These are phyloP conservation scores for Sarcophaga carnaria DNA, from an alignment of 2,888 invertebrate genomes.

Conservation along the genomic window DNA sequence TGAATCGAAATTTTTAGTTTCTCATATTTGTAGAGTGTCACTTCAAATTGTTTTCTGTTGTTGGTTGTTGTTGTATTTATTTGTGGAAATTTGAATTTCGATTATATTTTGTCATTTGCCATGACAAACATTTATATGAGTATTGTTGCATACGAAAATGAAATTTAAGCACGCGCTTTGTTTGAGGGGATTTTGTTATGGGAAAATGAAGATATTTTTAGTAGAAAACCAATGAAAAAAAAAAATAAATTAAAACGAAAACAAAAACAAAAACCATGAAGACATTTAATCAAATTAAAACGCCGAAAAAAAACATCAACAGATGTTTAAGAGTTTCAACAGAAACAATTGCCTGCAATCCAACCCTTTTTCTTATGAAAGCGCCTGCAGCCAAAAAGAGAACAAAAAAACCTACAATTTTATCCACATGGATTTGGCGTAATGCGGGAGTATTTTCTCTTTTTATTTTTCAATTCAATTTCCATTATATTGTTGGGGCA, in stretches of 20 bases:
- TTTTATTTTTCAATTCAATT: no score
- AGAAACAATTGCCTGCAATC: background rate
- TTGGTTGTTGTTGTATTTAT: conserved; percentile 15
- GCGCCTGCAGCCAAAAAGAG: no score
- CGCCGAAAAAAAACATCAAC: background rate
- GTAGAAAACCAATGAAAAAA: no score
- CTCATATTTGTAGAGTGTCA: conserved; percentile 60
- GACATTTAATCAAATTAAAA: background rate
- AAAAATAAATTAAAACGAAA: no score
- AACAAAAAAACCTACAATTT: no score
- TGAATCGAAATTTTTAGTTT: conserved; percentile 43
- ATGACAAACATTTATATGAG: background rate
- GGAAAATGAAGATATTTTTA: conserved; percentile 13
- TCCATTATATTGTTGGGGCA: no score
- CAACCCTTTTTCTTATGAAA: conserved; percentile 6
- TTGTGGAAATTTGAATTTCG: conserved; percentile 50
- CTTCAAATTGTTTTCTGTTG: conserved; percentile 21
- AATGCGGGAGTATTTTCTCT: no score
- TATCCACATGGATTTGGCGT: no score
- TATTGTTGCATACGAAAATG: background rate
- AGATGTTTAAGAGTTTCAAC: conserved; percentile 13
- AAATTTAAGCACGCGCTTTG: conserved; percentile 33
- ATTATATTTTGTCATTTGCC: conserved; percentile 59
- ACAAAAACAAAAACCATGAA: no score
- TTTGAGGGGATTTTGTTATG: background rate